Evolutionary conservation across 2,797 vertebrate genomes (phyloP).

Genomic region (Gymnothorax javanicus): DNA sequence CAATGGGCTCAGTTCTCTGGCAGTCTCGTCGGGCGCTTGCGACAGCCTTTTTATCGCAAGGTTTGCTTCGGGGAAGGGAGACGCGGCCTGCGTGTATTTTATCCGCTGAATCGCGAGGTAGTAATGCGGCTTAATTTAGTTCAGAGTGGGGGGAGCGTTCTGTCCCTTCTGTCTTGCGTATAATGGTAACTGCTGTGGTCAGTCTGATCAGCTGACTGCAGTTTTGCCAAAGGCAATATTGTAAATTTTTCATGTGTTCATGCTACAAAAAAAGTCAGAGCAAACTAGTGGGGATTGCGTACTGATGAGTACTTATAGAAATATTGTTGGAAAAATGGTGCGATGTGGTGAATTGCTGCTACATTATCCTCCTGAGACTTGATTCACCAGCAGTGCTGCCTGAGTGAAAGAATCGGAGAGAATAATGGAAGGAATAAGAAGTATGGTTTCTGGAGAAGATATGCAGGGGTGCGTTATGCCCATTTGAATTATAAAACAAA

Average conservation of each 20-base stretch:
- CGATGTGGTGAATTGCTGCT: not conserved
- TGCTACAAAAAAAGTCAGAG: not conserved
- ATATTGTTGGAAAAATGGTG: not conserved
- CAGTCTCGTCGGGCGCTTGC: constrained; percentile 11
- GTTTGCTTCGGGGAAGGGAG: not conserved
- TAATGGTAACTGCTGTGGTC: not conserved
- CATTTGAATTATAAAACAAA: not conserved
- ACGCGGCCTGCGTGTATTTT: not conserved
- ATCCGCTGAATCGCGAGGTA: not conserved
- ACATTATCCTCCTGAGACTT: not conserved
- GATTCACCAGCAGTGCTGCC: not conserved
- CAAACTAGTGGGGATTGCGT: not conserved
- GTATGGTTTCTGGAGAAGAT: not conserved
- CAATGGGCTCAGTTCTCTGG: constrained; percentile 28
- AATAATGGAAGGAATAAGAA: not conserved
- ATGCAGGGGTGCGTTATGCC: not conserved
- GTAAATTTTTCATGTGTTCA: not conserved
- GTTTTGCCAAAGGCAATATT: not conserved
- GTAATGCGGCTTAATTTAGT: constrained; percentile 3
- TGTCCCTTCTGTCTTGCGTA: not conserved
- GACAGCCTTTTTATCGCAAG: not conserved
- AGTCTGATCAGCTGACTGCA: not conserved
- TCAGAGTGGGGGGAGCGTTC: not conserved
- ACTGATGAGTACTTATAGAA: not conserved
- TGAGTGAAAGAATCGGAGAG: not conserved